A percentile compares a stretch with the other conserved stretches of the same genome.
phyloP scores from a whole-genome alignment of 2,888 invertebrate genomes.

The Eustalomyia histrio region DNA sequence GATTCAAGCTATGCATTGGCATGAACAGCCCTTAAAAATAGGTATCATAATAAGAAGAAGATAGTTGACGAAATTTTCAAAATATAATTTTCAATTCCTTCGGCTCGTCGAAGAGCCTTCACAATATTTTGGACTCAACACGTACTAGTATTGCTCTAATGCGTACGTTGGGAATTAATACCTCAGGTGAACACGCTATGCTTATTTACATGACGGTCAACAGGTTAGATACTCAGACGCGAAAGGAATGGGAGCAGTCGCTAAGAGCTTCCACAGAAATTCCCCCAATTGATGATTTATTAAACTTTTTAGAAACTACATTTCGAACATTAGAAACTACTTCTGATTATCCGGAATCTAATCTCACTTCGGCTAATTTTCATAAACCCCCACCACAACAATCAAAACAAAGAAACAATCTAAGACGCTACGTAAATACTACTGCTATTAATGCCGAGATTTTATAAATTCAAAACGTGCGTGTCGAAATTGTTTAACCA shows the following conservation, averaged over 20 bases:
- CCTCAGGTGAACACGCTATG: constrained; percentile 10
- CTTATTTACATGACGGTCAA: constrained; percentile 22
- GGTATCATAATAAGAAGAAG: constrained; percentile 43
- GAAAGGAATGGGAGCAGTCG: constrained; percentile 39
- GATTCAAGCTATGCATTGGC: constrained; percentile 28
- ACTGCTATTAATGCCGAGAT: background rate
- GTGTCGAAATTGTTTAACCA: constrained; percentile 44
- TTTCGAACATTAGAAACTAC: background rate
- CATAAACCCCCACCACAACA: background rate
- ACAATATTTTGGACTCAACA: constrained; percentile 27
- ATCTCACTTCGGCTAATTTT: background rate
- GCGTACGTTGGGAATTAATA: background rate
- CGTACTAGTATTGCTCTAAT: constrained; percentile 33
- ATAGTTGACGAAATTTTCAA: constrained; percentile 19
- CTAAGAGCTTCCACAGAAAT: constrained; percentile 15
- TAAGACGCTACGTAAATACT: background rate
- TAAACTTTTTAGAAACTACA: background rate
- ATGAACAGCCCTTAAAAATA: constrained; percentile 14
- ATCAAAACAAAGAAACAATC: background rate
- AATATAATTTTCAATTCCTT: constrained; percentile 29
- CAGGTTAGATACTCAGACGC: constrained; percentile 12
- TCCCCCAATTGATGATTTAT: background rate
- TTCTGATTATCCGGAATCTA: background rate
- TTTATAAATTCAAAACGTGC: background rate
- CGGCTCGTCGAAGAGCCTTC: constrained; percentile 31